Percentiles rank a stretch among this genome's conserved stretches.
Conservation (phyloP, 2,797 vertebrate genomes). For the Babyrousa celebensis region DNA sequence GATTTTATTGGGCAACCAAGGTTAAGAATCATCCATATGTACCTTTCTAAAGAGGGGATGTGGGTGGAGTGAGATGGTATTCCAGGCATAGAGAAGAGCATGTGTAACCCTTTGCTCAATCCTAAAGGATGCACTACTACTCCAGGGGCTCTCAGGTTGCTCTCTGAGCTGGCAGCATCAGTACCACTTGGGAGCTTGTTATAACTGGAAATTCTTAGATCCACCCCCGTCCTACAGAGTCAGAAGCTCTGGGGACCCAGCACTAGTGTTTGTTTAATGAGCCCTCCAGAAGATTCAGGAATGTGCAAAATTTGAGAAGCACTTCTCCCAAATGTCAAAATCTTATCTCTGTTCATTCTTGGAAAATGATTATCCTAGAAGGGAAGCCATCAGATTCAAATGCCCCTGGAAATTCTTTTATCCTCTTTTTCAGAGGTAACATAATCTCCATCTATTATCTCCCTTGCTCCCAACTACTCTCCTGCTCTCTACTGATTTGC, state of each 20-base stretch:
- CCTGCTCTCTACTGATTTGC: not conserved
- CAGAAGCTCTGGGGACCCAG: not conserved
- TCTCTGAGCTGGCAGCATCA: not conserved
- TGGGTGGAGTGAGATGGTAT: not conserved
- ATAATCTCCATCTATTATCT: not conserved
- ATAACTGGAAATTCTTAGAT: not conserved
- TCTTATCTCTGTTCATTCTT: not conserved
- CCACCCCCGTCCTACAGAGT: not conserved
- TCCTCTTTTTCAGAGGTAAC: not conserved
- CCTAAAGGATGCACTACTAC: not conserved
- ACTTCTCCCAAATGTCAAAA: not conserved
- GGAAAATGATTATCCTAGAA: not conserved
- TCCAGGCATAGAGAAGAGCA: not conserved
- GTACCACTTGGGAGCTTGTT: not conserved
- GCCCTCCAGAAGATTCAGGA: not conserved
- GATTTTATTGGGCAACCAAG: not conserved
- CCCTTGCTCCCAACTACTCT: not conserved
- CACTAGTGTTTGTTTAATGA: not conserved
- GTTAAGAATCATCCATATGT: not conserved
- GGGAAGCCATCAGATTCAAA: not conserved
- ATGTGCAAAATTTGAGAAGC: not conserved
- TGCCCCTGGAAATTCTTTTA: not conserved
- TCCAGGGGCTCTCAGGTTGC: not conserved
- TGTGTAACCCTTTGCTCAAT: not conserved
- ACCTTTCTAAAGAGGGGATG: not conserved